Evolutionary conservation across 2,797 vertebrate species (phyloP).

Genomic region (Geotrypetes seraphini): DNA sequence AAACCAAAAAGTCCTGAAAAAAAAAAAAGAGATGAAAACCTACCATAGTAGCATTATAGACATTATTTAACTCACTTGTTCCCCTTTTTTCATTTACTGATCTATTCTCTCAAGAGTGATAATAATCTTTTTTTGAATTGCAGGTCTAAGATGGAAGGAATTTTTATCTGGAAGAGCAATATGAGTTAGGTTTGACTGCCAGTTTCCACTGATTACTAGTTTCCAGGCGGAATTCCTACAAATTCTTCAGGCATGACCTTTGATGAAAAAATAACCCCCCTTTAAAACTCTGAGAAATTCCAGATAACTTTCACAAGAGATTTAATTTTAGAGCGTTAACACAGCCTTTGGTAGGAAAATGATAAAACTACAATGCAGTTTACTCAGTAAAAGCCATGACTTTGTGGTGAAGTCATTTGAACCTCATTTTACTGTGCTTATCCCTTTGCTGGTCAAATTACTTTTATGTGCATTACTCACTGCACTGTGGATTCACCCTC

Average conservation of each 20-base stretch:
- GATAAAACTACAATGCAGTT: slow-evolving; percentile 63
- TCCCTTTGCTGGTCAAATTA: slow-evolving; percentile 42
- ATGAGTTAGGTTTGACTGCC: slow-evolving; percentile 78
- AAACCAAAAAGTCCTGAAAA: slow-evolving; percentile 14
- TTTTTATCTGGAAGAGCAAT: slow-evolving; percentile 84
- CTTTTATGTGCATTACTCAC: slow-evolving; percentile 62
- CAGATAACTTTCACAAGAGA: slow-evolving; percentile 72
- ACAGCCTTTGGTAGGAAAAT: slow-evolving; percentile 55
- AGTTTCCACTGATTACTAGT: slow-evolving; percentile 85
- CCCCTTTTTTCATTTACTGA: slow-evolving; percentile 46
- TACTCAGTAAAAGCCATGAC: slow-evolving; percentile 59
- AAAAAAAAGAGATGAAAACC: slow-evolving; percentile 12
- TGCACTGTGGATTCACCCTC: slow-evolving; percentile 59
- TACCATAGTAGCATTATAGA: slow-evolving; percentile 34
- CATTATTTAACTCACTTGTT: slow-evolving; percentile 45
- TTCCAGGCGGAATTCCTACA: slow-evolving; percentile 84
- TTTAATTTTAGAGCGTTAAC: slow-evolving; percentile 71
- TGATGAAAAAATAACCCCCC: slow-evolving; percentile 70
- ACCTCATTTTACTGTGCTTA: slow-evolving; percentile 58
- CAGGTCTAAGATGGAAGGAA: slow-evolving; percentile 88
- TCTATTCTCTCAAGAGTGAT: slow-evolving; percentile 74
- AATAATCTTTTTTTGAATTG: slow-evolving; percentile 72
- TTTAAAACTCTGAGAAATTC: slow-evolving; percentile 74
- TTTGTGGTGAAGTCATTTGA: slow-evolving; percentile 64
- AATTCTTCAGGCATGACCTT: slow-evolving; percentile 73